Conservation (phyloP, 1,140 invertebrate genomes). For the Drusus annulatus region DNA sequence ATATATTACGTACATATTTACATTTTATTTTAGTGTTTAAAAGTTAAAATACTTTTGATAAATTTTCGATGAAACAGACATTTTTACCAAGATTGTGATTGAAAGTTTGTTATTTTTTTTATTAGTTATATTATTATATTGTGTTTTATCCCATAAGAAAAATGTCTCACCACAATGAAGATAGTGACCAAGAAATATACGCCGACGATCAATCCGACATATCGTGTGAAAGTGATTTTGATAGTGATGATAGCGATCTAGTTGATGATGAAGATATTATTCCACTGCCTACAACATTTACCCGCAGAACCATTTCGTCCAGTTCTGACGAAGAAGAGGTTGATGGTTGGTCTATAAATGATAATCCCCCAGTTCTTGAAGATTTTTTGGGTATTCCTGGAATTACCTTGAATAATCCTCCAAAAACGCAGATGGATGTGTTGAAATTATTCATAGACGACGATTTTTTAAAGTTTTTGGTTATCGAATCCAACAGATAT, state of each 20-base stretch:
- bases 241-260: neutral
- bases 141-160: no score
- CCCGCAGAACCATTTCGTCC: slow-evolving; percentile 32
- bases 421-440: neutral
- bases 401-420: slow-evolving; percentile 21
- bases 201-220: slow-evolving; percentile 25
- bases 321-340: slow-evolving; percentile 14
- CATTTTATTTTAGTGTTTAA: no score
- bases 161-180: neutral
- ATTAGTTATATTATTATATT: no score
- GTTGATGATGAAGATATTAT: slow-evolving; percentile 9
- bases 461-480: neutral
- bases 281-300: slow-evolving; percentile 22
- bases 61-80: no score
- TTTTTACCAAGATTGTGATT: no score
- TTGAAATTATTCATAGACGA: slow-evolving; percentile 2
- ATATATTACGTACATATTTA: no score
- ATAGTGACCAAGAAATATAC: slow-evolving; percentile 14
- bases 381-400: slow-evolving; percentile 22
- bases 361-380: slow-evolving; percentile 29
- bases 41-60: no score
- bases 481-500: neutral
- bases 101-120: no score
- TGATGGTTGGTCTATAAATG: slow-evolving; percentile 16
- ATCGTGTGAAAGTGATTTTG: slow-evolving; percentile 24